These are phyloP conservation scores for Poliocrania exsul DNA, from an alignment of 2,797 vertebrate genomes.

Conservation along the genomic window DNA sequence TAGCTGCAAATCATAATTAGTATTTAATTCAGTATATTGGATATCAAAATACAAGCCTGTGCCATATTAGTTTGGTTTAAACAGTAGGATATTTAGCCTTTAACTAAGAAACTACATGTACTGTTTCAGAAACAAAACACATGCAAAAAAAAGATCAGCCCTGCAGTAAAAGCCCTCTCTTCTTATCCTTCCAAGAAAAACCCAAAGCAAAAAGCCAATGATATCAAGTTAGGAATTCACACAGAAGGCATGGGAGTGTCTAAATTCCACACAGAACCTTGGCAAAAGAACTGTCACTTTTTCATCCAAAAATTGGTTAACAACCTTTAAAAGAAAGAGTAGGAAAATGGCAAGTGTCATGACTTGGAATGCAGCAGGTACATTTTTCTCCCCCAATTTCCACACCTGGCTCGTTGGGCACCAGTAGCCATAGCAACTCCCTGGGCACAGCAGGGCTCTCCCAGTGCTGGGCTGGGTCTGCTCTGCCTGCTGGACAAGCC, in stretches of 20 bases:
- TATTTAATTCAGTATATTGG: neutral
- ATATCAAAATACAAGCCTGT: neutral
- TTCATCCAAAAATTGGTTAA: too few relatives aligned
- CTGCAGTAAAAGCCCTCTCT: neutral
- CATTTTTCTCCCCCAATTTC: neutral
- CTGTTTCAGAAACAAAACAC: neutral
- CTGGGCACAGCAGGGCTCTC: neutral
- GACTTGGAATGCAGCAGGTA: slow-evolving; percentile 2
- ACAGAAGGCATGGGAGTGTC: neutral
- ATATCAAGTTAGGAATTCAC: slow-evolving; percentile 10
- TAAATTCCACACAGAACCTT: neutral
- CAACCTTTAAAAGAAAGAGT: slow-evolving; percentile 26
- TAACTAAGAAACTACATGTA: neutral
- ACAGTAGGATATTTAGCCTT: neutral
- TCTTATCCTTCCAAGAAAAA: neutral
- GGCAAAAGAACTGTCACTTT: too few relatives aligned
- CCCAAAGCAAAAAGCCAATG: neutral
- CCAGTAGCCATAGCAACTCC: slow-evolving; percentile 53
- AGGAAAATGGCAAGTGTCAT: slow-evolving; percentile 5
- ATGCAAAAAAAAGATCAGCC: neutral
- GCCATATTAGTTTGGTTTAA: neutral
- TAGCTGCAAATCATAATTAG: neutral
- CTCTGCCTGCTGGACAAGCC: neutral
- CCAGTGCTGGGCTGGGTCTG: neutral
- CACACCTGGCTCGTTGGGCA: neutral